A percentile compares a stretch with the other conserved stretches of the same genome.
These are phyloP conservation scores for Campoplex nolae DNA, from an alignment of 2,888 invertebrate genomes.

Conservation along the genomic window DNA sequence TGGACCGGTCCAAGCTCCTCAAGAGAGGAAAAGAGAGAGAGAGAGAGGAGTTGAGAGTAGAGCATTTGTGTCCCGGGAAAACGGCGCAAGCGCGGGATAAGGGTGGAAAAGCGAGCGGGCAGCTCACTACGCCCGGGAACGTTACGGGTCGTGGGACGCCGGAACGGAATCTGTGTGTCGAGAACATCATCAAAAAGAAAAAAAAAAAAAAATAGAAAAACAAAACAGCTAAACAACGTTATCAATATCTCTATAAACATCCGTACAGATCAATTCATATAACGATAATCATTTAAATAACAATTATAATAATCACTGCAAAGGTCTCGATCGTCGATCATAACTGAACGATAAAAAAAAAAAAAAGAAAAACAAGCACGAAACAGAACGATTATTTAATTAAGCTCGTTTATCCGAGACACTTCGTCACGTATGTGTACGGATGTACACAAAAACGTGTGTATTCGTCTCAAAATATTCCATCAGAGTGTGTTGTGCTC, in stretches of 20 bases:
- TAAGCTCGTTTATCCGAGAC: conserved; percentile 7
- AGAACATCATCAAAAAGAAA: conserved; percentile 18
- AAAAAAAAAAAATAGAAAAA: background rate
- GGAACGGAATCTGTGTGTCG: conserved; percentile 73
- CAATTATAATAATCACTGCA: conserved; percentile 1
- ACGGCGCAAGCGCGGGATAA: conserved; percentile 80
- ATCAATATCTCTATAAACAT: conserved; percentile 43
- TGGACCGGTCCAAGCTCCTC: conserved; percentile 52
- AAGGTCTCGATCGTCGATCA: conserved; percentile 2
- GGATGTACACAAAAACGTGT: conserved; percentile 19
- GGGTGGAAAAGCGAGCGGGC: conserved; percentile 82
- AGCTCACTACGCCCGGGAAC: conserved; percentile 84
- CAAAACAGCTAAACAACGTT: conserved; percentile 53
- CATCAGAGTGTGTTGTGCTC: conserved; percentile 41
- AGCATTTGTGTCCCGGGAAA: conserved; percentile 71
- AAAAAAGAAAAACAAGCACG: background rate
- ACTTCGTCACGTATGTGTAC: background rate
- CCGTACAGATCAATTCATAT: conserved; percentile 21
- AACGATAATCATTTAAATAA: background rate
- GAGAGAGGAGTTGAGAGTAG: conserved; percentile 51
- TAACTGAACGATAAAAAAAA: conserved; percentile 1
- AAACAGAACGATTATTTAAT: conserved; percentile 10
- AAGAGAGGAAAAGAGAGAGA: conserved; percentile 61
- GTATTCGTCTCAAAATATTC: conserved; percentile 5
- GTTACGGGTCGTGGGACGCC: conserved; percentile 79